Base-by-base conservation (phyloP, 1,140 invertebrate genomes). In the Scaptomyza montana region DNA sequence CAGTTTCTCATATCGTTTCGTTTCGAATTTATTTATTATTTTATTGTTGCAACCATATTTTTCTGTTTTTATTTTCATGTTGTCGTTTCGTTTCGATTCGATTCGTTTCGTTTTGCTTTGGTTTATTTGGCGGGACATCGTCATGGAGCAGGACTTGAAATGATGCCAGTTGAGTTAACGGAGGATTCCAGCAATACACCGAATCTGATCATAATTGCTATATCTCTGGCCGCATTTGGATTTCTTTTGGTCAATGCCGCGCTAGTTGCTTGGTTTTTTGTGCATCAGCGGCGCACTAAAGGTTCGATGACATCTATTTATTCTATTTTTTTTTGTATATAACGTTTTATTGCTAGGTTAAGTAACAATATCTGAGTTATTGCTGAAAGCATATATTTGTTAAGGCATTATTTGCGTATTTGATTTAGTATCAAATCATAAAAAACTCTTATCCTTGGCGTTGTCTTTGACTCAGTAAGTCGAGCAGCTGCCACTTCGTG, bases 241-340 rank as follows among this genome's bases (percentile, higher is more conserved):
- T 94, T 98, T 50, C 93, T 98, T 47, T 92, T 97, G 62, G 94
- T 97, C 77, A 98, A 98, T 92, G 95, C 96, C 69, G 94, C 94
- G 64, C 94, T 98, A 68, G 96, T 98, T 72, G 94, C 96, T 65
- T 97, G 96, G 93, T 97, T 97, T 93, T 93, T 97, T 80, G 94
- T 96, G 56, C 95, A 96, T 92, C 94, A 96, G 91, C 94, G 95
- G 82, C 86, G 89, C 76, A 94, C 94, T 93, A 94, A 94, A 95
- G 94, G 94, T 95, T 85, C 92, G 92, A 91, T 92, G 74, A 59
- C 50, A 66, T 72, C 19, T 71, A 16, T 62, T 64, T 41, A 50
- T 63, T 74, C 46, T 43, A 9, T 57, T 68, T 43, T 72, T 57
- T 68, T 43, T 72, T 56, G 7, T 16, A 25, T 1, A 25, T 25